Conservation (phyloP, 2,888 invertebrate species). For the Cryptosula pallasiana region DNA sequence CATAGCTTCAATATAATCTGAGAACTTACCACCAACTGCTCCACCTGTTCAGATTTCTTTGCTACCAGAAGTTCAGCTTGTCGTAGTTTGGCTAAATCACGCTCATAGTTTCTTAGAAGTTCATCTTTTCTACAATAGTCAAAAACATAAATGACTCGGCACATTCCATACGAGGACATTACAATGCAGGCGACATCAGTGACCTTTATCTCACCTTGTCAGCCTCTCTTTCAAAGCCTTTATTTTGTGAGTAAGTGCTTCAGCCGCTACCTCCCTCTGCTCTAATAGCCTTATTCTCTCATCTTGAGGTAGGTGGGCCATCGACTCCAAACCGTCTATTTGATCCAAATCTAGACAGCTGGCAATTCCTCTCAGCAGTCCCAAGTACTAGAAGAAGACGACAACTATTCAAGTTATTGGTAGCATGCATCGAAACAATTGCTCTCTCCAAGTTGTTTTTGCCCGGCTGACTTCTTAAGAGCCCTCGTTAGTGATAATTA, state of each 20-base stretch:
- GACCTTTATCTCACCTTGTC: conserved; percentile 4
- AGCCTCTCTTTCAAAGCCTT: conserved; percentile 30
- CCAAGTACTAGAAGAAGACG: conserved; percentile 46
- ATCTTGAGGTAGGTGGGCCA: conserved; percentile 48
- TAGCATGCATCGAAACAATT: too few relatives aligned
- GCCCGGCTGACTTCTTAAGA: too few relatives aligned
- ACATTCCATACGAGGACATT: too few relatives aligned
- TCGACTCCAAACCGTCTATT: conserved; percentile 42
- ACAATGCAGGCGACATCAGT: too few relatives aligned
- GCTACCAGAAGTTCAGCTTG: conserved; percentile 30
- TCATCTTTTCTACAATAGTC: conserved; percentile 47
- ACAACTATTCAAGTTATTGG: too few relatives aligned
- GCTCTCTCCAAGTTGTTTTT: too few relatives aligned
- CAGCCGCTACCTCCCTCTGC: conserved; percentile 40
- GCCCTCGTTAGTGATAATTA: too few relatives aligned
- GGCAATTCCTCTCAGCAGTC: conserved; percentile 41
- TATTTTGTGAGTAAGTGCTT: conserved; percentile 39
- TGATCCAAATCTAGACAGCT: conserved; percentile 43
- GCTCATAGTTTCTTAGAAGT: conserved; percentile 50
- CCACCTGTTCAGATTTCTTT: conserved; percentile 28
- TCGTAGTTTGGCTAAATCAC: conserved; percentile 50
- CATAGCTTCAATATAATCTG: too few relatives aligned
- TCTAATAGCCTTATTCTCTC: conserved; percentile 41
- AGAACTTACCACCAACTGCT: conserved; percentile 27
- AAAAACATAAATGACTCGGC: too few relatives aligned